Evolutionary conservation across 2,888 invertebrate species (phyloP), one percentile per base, ranked within the genome.

Genomic region (Ellobium chinense): DNA sequence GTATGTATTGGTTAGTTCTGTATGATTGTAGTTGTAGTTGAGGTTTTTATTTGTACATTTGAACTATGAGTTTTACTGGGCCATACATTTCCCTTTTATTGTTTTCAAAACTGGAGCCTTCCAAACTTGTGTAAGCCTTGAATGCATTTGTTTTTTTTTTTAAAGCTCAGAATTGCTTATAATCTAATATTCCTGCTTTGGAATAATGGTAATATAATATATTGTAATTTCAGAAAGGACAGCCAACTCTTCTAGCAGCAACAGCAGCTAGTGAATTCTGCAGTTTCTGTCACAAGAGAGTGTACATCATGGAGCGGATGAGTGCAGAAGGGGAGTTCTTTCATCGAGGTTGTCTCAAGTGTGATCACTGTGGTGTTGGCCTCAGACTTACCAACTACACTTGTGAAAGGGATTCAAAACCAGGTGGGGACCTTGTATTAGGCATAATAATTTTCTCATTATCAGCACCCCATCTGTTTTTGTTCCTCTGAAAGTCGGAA

Each of bases 231-330:
- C 78, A 82, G 81, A 88, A 86, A 81, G 87, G 87, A 9, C 86
- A 82, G 36, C 83, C 84, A 4, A 86, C 87, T 58, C 82, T 91
- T 66, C 80, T 87, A 21, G 90, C 89, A 7, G 89, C 90, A 29
- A 87, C 90, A 83, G 85, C 89, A 24, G 88, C 88, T 72, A 91
- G 91, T 81, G 92, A 92, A 83, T 84, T 89, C 89, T 97, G 96
- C 94, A 97, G 95, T 94, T 97, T 98, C 93, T 99, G 99, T 94
- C 95, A 96, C 77, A 96, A 96, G 93, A 95, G 97, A 65, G 98
- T 99, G 77, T 99, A 99, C 93, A 95, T 98, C 37, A 97, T 98
- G 94, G 98, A 99, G 93, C 95, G 97, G 85, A 95, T 98, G 85
- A 96, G 95, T 66, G 97, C 98, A 2, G 97, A 97, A 94, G 97